Evolutionary conservation across 2,113 vertebrate genomes (phyloP).

Genomic region (Pseudolaguvia tuberculata): DNA sequence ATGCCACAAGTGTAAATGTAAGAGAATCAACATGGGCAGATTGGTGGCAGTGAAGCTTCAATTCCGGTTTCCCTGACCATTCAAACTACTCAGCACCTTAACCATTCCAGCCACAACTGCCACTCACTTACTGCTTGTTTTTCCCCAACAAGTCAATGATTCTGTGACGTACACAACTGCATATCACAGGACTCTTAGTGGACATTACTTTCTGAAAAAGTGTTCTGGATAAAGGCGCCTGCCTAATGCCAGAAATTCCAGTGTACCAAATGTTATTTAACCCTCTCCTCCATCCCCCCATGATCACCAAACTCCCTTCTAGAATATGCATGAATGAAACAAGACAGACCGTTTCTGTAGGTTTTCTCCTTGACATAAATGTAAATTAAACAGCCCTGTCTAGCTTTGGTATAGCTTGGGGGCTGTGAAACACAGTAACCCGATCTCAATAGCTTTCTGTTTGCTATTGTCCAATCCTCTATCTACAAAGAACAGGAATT

Average conservation of each 20-base stretch:
- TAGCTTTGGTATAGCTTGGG: slow-evolving; percentile 22
- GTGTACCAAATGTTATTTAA: too few relatives aligned
- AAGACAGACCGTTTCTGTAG: not conserved
- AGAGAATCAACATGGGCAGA: too few relatives aligned
- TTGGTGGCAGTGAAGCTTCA: too few relatives aligned
- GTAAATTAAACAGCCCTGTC: slow-evolving; percentile 37
- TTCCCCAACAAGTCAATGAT: not conserved
- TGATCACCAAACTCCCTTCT: too few relatives aligned
- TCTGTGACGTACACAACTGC: not conserved
- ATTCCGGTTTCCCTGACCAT: too few relatives aligned
- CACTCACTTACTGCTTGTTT: not conserved
- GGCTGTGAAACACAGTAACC: slow-evolving; percentile 41
- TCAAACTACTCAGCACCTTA: too few relatives aligned
- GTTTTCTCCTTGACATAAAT: slow-evolving; percentile 14
- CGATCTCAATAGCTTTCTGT: slow-evolving; percentile 50
- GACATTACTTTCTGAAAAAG: not conserved
- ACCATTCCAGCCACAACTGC: too few relatives aligned
- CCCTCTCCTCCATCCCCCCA: not conserved
- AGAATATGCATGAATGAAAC: not conserved
- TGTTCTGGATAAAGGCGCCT: too few relatives aligned
- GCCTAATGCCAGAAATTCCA: too few relatives aligned
- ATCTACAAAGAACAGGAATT: not conserved
- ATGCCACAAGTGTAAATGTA: too few relatives aligned
- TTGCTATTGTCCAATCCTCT: slow-evolving; percentile 42
- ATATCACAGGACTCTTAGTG: too few relatives aligned